These are phyloP conservation scores for Nemoura dubitans DNA, from an alignment of 2,888 invertebrate genomes.

Conservation along the genomic window DNA sequence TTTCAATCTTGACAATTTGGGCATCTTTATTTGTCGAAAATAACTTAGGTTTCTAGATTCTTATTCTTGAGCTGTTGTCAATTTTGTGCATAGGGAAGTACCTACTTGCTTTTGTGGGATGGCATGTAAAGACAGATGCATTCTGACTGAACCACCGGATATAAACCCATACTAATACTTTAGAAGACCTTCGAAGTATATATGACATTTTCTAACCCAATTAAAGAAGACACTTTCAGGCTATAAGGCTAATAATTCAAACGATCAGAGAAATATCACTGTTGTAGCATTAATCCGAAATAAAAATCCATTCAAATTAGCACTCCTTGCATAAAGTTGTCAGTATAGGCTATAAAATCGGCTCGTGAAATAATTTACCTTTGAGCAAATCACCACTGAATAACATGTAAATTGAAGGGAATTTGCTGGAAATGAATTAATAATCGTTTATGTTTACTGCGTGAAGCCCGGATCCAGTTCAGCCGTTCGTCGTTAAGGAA, in stretches of 20 bases:
- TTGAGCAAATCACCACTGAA: not conserved
- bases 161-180: too few species aligned
- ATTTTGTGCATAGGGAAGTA: too few species aligned
- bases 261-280: not conserved
- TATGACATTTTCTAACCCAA: conserved; percentile 1
- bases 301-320: not conserved
- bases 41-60: too few species aligned
- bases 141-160: too few species aligned
- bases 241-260: not conserved
- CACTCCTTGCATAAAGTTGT: not conserved
- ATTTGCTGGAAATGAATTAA: not conserved
- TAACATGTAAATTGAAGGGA: not conserved
- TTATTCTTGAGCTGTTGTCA: too few species aligned
- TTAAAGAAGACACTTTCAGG: not conserved
- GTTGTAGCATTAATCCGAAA: not conserved
- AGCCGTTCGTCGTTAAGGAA: not conserved
- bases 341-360: not conserved
- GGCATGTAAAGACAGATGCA: too few species aligned
- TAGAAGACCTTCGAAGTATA: not conserved
- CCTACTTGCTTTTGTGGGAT: too few species aligned
- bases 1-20: too few species aligned
- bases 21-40: too few species aligned
- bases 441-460: not conserved
- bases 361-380: not conserved
- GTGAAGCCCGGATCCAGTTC: not conserved